Conservation (phyloP, 2,797 vertebrate genomes). For the Chanos chanos region DNA sequence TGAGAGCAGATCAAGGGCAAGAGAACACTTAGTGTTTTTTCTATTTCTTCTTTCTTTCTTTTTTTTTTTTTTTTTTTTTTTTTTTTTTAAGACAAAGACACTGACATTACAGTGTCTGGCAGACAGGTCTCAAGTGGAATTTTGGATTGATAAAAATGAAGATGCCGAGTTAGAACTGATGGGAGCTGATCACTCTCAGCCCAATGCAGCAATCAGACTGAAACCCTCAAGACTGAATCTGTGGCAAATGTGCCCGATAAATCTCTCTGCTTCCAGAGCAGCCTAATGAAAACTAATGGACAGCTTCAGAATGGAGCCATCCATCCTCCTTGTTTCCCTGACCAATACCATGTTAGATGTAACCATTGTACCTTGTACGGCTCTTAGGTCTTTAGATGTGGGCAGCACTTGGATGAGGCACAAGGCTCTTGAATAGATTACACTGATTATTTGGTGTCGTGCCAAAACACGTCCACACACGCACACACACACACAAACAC, state of each 20-base stretch:
- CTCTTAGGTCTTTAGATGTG: conserved; percentile 55
- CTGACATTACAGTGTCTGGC: conserved; percentile 63
- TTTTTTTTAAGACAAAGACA: neutral
- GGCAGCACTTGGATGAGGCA: conserved; percentile 5
- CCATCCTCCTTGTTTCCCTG: conserved; percentile 64
- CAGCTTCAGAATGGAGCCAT: conserved; percentile 64
- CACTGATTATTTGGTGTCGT: conserved; percentile 14
- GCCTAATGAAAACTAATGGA: conserved; percentile 79
- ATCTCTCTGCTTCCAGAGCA: conserved; percentile 54
- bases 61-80: too few species aligned
- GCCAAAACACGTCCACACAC: neutral
- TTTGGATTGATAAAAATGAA: conserved; percentile 69
- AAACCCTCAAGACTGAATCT: conserved; percentile 69
- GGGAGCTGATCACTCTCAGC: conserved; percentile 67
- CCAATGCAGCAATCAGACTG: conserved; percentile 64
- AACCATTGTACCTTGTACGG: conserved; percentile 30
- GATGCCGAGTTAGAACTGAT: conserved; percentile 56
- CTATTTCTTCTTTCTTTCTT: too few species aligned
- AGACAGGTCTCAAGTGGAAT: conserved; percentile 52
- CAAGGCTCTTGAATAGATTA: conserved; percentile 7
- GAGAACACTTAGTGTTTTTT: neutral
- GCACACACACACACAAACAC: conserved; percentile 2
- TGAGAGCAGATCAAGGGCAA: conserved; percentile 12
- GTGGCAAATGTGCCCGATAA: conserved; percentile 74
- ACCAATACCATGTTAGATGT: conserved; percentile 55